These are phyloP conservation scores for Saguinus imperator DNA, from an alignment of 2,113 vertebrate genomes.

Conservation along the genomic window DNA sequence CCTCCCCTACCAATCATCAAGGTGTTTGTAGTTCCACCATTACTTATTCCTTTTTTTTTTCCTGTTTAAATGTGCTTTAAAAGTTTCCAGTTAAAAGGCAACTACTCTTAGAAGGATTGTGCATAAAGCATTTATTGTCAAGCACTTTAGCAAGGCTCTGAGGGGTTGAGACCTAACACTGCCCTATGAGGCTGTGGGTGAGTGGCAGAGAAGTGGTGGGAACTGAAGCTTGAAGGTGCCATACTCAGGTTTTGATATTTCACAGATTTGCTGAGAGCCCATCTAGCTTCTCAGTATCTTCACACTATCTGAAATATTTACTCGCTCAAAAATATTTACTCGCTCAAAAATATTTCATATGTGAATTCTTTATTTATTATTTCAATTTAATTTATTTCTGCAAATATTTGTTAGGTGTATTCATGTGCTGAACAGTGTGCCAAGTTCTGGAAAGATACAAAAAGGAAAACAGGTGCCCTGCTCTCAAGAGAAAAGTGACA, in stretches of 20 bases:
- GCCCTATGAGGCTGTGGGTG: not conserved
- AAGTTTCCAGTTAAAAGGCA: not conserved
- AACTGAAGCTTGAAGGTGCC: not conserved
- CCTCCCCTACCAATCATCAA: not conserved
- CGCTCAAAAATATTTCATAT: slow-evolving; percentile 11
- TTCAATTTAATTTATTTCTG: slow-evolving; percentile 15
- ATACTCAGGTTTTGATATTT: not conserved
- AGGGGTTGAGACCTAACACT: not conserved
- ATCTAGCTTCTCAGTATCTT: not conserved
- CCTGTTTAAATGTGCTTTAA: not conserved
- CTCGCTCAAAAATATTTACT: slow-evolving; percentile 21
- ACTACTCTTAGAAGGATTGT: not conserved
- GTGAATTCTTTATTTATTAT: not conserved
- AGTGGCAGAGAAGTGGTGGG: not conserved
- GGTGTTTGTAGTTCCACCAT: not conserved
- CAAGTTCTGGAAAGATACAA: slow-evolving; percentile 13
- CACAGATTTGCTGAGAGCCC: not conserved
- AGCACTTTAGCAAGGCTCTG: not conserved
- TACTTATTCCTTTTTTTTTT: not conserved
- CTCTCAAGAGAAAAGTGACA: not conserved
- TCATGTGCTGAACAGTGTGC: not conserved
- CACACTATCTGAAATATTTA: not conserved
- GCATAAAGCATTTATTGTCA: not conserved
- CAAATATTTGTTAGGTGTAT: not conserved
- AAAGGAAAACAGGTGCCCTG: not conserved